These are phyloP conservation scores for Acanthacorydalis orientalis DNA, from an alignment of 2,888 invertebrate species.

Conservation along the genomic window DNA sequence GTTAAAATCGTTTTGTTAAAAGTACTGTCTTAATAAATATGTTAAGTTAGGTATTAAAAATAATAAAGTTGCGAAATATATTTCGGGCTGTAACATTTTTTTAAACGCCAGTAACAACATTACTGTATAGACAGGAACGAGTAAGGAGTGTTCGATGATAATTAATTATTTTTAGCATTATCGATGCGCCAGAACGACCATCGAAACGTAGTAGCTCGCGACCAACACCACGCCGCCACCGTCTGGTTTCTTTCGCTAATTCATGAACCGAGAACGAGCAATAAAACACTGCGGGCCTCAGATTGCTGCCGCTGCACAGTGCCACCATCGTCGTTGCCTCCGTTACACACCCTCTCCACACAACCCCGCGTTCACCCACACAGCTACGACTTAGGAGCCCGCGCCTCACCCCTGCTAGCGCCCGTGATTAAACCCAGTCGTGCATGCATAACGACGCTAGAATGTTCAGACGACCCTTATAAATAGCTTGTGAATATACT, in stretches of 20 bases:
- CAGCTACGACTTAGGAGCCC: too few relatives aligned
- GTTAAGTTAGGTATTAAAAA: too few relatives aligned
- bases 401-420: too few relatives aligned
- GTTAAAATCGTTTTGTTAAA: too few relatives aligned
- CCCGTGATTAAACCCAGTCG: conserved; percentile 21
- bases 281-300: conserved; percentile 19
- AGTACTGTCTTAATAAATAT: too few relatives aligned
- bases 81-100: too few relatives aligned
- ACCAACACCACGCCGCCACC: conserved; percentile 10
- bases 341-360: too few relatives aligned
- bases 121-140: neutral
- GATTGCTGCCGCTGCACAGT: neutral
- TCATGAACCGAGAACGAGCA: conserved; percentile 41
- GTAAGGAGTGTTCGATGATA: conserved; percentile 36
- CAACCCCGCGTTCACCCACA: too few relatives aligned
- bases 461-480: conserved; percentile 10
- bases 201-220: neutral
- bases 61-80: too few relatives aligned
- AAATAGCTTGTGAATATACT: conserved; percentile 7
- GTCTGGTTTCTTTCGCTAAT: conserved; percentile 51
- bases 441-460: conserved; percentile 19
- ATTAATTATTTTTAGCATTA: conserved; percentile 60
- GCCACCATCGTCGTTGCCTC: conserved; percentile 2
- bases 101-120: too few relatives aligned
- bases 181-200: conserved; percentile 30